Conservation (phyloP, 2,113 vertebrate genomes). For the Nymphicus hollandicus region DNA sequence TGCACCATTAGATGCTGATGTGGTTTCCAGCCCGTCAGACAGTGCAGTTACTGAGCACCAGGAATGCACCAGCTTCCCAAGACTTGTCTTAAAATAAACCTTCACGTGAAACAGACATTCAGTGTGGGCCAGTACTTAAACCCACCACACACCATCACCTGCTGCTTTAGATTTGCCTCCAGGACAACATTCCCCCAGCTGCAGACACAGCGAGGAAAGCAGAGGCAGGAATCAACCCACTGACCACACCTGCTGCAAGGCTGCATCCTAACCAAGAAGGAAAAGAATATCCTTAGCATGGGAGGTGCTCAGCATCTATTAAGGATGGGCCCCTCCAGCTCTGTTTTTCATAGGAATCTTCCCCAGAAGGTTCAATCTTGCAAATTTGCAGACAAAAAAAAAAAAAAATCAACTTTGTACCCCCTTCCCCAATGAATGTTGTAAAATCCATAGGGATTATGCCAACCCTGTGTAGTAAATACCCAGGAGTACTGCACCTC, state of each 20-base stretch:
- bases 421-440: rapidly evolving
- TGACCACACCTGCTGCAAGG: rapidly evolving
- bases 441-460: background rate
- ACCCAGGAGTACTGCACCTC: background rate
- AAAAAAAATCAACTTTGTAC: background rate
- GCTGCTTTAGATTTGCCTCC: background rate
- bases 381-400: background rate
- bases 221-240: background rate
- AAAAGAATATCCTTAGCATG: background rate
- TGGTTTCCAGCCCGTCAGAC: background rate
- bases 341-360: background rate
- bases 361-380: background rate
- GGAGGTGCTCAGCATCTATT: background rate
- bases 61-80: background rate
- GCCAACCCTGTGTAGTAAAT: background rate
- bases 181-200: background rate
- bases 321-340: background rate
- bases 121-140: background rate
- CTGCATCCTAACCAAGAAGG: background rate
- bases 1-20: background rate
- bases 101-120: background rate
- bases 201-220: background rate
- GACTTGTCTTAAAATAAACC: background rate
- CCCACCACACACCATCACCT: background rate
- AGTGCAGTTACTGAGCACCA: background rate